A percentile compares a stretch with the other conserved stretches of the same genome.
These are phyloP conservation scores for Hypercompe scribonia DNA, from an alignment of 2,888 invertebrate genomes.

Conservation along the genomic window DNA sequence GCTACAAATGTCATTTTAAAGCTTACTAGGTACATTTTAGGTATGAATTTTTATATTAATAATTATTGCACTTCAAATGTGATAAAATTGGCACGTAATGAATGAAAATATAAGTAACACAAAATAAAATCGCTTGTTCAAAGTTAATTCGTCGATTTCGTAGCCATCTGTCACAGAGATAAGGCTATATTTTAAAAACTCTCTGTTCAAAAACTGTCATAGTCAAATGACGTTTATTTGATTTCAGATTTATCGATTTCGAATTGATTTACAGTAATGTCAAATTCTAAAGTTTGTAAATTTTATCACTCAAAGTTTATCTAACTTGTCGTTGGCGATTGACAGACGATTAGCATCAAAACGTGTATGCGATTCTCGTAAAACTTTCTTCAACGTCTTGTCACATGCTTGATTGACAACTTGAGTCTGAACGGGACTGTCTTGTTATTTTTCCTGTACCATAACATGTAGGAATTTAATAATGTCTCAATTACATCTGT, in stretches of 20 bases:
- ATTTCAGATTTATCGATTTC: not conserved
- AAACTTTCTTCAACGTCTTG: slow-evolving; percentile 48
- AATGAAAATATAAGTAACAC: too few relatives aligned
- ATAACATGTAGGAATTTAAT: slow-evolving; percentile 44
- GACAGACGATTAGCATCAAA: slow-evolving; percentile 46
- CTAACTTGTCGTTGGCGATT: slow-evolving; percentile 26
- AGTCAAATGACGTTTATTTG: not conserved
- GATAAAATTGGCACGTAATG: too few relatives aligned
- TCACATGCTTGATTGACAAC: slow-evolving; percentile 45
- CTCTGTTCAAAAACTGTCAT: too few relatives aligned
- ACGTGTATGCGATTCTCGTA: slow-evolving; percentile 38
- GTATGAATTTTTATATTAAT: too few relatives aligned
- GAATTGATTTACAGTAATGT: not conserved
- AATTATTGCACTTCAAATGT: too few relatives aligned
- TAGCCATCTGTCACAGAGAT: too few relatives aligned
- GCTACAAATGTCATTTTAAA: too few relatives aligned
- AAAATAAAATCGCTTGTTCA: too few relatives aligned
- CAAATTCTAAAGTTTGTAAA: not conserved
- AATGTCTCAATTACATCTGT: slow-evolving; percentile 60
- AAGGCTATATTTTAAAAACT: too few relatives aligned
- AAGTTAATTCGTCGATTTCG: too few relatives aligned
- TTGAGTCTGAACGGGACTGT: slow-evolving; percentile 21
- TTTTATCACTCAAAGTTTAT: slow-evolving; percentile 20
- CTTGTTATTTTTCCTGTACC: slow-evolving; percentile 41
- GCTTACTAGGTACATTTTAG: too few relatives aligned